These are phyloP conservation scores for Lasaia peninsularis DNA, from an alignment of 1,140 invertebrate species.

Conservation along the genomic window DNA sequence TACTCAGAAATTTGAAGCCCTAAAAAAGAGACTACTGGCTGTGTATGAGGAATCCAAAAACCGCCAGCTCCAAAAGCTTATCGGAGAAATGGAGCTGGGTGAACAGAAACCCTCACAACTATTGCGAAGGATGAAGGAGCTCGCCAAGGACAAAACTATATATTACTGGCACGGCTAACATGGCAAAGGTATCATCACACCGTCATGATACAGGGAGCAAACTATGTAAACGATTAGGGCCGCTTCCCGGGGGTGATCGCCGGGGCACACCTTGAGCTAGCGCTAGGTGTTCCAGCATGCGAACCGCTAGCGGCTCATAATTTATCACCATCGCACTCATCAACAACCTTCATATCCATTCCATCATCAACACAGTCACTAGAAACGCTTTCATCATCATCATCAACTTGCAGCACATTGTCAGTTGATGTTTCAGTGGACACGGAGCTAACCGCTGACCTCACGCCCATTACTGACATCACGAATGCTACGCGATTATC, in stretches of 20 bases:
- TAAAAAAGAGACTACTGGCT: constrained; percentile 9
- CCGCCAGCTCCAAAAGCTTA: constrained; percentile 17
- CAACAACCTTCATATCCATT: background rate
- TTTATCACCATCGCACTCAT: background rate
- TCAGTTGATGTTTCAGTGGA: background rate
- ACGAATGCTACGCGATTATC: too few relatives aligned
- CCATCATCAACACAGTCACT: background rate
- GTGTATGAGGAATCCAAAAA: constrained; percentile 21
- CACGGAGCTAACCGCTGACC: too few relatives aligned
- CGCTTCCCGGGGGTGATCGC: too few relatives aligned
- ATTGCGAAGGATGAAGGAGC: constrained; percentile 21
- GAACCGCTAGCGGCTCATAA: background rate
- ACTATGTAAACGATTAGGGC: too few relatives aligned
- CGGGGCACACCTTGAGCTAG: too few relatives aligned
- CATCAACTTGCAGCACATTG: background rate
- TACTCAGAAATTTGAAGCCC: constrained; percentile 1
- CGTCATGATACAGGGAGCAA: too few relatives aligned
- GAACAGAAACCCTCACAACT: constrained; percentile 27
- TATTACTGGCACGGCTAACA: too few relatives aligned
- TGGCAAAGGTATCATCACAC: too few relatives aligned
- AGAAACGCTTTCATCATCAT: background rate
- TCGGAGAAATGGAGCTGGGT: constrained; percentile 24
- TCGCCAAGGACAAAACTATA: too few relatives aligned
- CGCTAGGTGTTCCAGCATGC: background rate
- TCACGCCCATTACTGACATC: too few relatives aligned